Evolutionary conservation across 2,888 invertebrate genomes (phyloP).

Genomic region (Drosophila dives): DNA sequence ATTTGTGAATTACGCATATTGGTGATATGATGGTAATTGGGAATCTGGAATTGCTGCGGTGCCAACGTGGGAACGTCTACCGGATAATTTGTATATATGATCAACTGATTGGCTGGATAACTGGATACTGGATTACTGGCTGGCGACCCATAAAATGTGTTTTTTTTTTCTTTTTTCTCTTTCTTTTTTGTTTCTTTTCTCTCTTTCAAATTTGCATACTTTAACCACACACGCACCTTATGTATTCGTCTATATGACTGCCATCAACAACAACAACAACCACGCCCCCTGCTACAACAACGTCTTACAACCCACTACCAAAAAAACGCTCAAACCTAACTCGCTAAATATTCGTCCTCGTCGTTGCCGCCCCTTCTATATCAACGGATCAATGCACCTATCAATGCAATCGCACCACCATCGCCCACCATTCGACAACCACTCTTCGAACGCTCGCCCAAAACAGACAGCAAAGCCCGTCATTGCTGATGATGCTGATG

Average conservation of each 20-base stretch:
- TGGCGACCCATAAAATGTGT: constrained; percentile 43
- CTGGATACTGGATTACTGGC: constrained; percentile 32
- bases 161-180: constrained; percentile 67
- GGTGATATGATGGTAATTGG: constrained; percentile 41
- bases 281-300: constrained; percentile 49
- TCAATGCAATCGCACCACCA: constrained; percentile 36
- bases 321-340: constrained; percentile 55
- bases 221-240: constrained; percentile 73
- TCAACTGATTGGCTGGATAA: constrained; percentile 28
- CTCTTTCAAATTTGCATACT: constrained; percentile 80
- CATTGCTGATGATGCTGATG: constrained; percentile 99
- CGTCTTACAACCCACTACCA: constrained; percentile 65
- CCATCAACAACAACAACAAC: constrained; percentile 51
- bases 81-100: constrained; percentile 11
- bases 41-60: constrained; percentile 66
- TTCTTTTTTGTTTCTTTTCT: constrained; percentile 78
- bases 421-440: constrained; percentile 35
- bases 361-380: constrained; percentile 31
- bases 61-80: constrained; percentile 78
- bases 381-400: constrained; percentile 61
- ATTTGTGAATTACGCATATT: constrained; percentile 43
- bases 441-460: constrained; percentile 43
- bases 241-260: constrained; percentile 69
- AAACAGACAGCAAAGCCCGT: constrained; percentile 88
- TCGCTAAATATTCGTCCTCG: constrained; percentile 44